These are phyloP conservation scores for Nomada goodeniana DNA, from an alignment of 2,888 invertebrate genomes.

Conservation along the genomic window DNA sequence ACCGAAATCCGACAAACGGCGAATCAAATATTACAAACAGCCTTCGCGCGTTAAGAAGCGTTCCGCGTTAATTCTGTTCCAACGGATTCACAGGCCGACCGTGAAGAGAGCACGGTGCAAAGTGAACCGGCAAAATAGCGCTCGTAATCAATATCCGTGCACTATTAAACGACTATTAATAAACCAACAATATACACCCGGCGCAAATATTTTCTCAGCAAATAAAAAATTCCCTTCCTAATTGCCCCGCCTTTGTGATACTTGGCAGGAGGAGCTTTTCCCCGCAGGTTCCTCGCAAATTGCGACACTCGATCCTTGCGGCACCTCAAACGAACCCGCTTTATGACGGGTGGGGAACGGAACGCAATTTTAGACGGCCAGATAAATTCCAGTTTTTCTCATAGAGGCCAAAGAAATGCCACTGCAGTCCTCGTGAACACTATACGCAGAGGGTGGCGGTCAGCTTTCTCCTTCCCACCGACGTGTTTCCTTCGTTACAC, in stretches of 20 bases:
- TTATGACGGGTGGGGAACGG: background rate
- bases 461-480: background rate
- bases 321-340: background rate
- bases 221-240: background rate
- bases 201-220: background rate
- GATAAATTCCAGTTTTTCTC: conserved; percentile 8
- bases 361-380: background rate
- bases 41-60: background rate
- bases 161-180: conserved; percentile 1
- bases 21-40: background rate
- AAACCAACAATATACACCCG: conserved; percentile 1
- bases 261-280: background rate
- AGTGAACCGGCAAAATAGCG: background rate
- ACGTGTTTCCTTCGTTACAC: background rate
- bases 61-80: background rate
- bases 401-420: background rate
- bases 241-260: background rate
- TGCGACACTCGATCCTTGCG: background rate
- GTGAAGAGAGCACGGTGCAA: background rate
- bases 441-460: background rate
- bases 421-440: background rate
- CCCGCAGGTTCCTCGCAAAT: background rate
- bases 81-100: background rate
- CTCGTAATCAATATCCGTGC: conserved; percentile 6
- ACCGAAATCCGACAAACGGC: background rate